Percentiles rank a stretch among this genome's conserved stretches.
Evolutionary conservation across 2,888 invertebrate species (phyloP).

Genomic region (Thera obeliscata): DNA sequence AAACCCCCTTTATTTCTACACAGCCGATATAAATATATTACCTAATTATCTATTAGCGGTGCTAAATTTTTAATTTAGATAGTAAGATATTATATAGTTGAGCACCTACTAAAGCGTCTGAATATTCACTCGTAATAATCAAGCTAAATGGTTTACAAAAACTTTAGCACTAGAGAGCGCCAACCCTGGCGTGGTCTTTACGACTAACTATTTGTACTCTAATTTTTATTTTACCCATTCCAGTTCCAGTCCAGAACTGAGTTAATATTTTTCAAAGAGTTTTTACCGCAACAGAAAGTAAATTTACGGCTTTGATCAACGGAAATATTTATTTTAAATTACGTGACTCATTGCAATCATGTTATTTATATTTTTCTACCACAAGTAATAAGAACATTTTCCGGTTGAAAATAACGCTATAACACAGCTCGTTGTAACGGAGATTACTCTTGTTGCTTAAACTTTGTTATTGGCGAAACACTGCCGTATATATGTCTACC

Average conservation of each 20-base stretch:
- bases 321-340: slow-evolving; percentile 12
- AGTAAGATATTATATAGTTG: background rate
- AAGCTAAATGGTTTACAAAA: slow-evolving; percentile 29
- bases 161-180: slow-evolving; percentile 21
- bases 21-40: no score
- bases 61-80: no score
- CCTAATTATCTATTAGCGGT: no score
- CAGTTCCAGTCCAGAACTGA: slow-evolving; percentile 22
- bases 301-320: slow-evolving; percentile 22
- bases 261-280: slow-evolving; percentile 31
- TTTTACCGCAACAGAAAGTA: slow-evolving; percentile 20
- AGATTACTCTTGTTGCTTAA: no score
- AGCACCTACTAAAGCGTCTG: slow-evolving; percentile 11
- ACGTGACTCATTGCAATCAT: background rate
- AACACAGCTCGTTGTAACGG: no score
- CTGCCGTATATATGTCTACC: no score
- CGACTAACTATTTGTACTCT: slow-evolving; percentile 35
- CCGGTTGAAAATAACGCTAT: no score
- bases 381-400: no score
- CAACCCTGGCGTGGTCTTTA: slow-evolving; percentile 36
- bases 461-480: no score
- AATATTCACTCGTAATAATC: slow-evolving; percentile 17
- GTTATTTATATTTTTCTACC: background rate
- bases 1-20: no score
- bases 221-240: slow-evolving; percentile 41